Percentiles rank a stretch among this genome's conserved stretches.
Evolutionary conservation across 2,888 invertebrate genomes (phyloP).

Genomic region (Heteromyza rotundicornis): DNA sequence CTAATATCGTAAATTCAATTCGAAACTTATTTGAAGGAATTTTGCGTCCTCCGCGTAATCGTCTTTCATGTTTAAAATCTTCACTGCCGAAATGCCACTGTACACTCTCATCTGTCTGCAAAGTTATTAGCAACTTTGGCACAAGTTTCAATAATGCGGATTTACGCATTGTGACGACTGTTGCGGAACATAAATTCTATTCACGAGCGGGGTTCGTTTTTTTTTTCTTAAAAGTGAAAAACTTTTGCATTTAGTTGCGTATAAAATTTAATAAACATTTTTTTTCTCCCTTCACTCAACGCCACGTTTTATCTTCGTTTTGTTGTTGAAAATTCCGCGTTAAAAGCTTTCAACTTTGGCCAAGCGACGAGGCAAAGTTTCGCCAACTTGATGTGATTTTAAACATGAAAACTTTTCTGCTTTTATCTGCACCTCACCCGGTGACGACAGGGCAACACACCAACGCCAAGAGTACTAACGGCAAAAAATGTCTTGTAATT

Average conservation of each 20-base stretch:
- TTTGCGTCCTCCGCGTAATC: no score
- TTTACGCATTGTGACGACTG: not conserved
- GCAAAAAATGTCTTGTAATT: conserved; percentile 3
- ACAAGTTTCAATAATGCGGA: not conserved
- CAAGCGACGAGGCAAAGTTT: not conserved
- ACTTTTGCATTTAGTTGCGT: not conserved
- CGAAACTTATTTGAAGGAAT: no score
- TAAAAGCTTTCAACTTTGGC: not conserved
- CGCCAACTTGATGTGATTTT: not conserved
- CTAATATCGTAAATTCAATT: no score
- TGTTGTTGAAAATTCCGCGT: not conserved
- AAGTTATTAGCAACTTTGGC: not conserved
- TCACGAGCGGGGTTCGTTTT: no score
- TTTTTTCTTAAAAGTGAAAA: not conserved
- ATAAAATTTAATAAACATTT: conserved; percentile 1
- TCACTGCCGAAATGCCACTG: no score
- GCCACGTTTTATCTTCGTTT: not conserved
- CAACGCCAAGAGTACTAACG: not conserved
- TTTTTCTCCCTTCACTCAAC: not conserved
- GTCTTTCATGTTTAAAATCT: no score
- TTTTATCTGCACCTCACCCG: no score
- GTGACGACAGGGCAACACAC: no score
- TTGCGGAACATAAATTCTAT: not conserved
- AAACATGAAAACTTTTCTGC: conserved; percentile 18
- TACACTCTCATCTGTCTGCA: not conserved